phyloP scores from a whole-genome alignment of 2,888 invertebrate genomes.

The Drosophila nigricruria region DNA sequence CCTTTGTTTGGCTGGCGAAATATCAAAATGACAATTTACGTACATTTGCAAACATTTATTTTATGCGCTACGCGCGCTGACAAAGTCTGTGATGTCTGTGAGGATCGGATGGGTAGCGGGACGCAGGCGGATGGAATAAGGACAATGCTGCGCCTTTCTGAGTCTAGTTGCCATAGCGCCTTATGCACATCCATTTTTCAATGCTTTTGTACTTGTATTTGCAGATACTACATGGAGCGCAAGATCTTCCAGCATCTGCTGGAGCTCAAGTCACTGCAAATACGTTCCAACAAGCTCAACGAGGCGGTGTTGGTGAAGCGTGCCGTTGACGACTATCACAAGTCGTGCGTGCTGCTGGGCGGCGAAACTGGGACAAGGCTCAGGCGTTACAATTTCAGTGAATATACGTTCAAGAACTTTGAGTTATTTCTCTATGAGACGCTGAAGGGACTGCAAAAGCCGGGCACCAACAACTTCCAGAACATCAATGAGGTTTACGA shows the following conservation, averaged over 20 bases:
- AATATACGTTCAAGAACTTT: constrained; percentile 91
- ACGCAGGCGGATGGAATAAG: not conserved
- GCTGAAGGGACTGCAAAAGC: constrained; percentile 91
- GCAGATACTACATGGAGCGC: constrained; percentile 94
- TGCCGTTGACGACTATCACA: constrained; percentile 93
- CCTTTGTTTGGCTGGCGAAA: constrained; percentile 66
- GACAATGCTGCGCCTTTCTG: constrained; percentile 44
- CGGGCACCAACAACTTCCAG: constrained; percentile 88
- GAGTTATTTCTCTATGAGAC: constrained; percentile 96
- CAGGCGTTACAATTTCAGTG: constrained; percentile 88
- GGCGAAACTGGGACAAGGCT: constrained; percentile 85
- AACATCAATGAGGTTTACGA: constrained; percentile 88
- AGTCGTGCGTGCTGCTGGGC: constrained; percentile 89
- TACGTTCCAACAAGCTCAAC: constrained; percentile 94
- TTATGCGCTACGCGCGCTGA: constrained; percentile 47
- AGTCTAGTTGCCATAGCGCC: constrained; percentile 15
- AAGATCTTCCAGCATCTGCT: constrained; percentile 97
- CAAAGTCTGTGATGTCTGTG: constrained; percentile 17
- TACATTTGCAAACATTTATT: constrained; percentile 73
- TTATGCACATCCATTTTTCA: not conserved
- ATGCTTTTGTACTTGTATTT: constrained; percentile 52
- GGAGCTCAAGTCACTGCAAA: constrained; percentile 96
- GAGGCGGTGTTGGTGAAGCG: constrained; percentile 95
- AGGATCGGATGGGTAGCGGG: constrained; percentile 11
- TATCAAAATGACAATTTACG: constrained; percentile 78